phyloP scores from a whole-genome alignment of 2,888 invertebrate species.

The Dysmachus trigonus region DNA sequence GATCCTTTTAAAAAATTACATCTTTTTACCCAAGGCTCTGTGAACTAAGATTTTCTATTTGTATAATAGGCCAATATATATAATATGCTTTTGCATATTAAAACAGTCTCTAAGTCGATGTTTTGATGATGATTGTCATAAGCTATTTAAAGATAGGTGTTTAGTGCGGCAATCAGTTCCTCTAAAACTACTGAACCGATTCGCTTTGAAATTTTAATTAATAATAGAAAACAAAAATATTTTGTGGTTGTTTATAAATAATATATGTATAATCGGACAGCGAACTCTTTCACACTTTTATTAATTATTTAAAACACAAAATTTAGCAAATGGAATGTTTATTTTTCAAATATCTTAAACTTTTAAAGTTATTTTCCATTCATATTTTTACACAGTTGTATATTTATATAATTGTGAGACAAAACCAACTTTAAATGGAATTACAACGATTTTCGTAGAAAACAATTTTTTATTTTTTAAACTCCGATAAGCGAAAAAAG shows the following conservation, averaged over 20 bases:
- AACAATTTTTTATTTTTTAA: neutral
- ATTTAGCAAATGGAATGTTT: slow-evolving; percentile 21
- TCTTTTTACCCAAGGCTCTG: too few relatives aligned
- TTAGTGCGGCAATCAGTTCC: neutral
- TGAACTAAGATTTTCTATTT: too few relatives aligned
- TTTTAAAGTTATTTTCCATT: neutral
- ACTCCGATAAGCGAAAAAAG: neutral
- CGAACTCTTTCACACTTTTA: too few relatives aligned
- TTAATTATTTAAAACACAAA: neutral
- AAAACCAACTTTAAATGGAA: neutral
- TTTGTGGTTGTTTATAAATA: too few relatives aligned
- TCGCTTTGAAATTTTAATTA: too few relatives aligned
- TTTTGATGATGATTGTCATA: neutral
- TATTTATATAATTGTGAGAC: neutral
- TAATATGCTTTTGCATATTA: too few relatives aligned
- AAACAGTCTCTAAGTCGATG: neutral
- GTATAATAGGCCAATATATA: too few relatives aligned
- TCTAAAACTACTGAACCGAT: neutral
- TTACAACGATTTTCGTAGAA: slow-evolving; percentile 11
- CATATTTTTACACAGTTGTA: neutral
- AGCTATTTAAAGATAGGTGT: neutral
- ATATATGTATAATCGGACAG: too few relatives aligned
- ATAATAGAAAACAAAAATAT: too few relatives aligned
- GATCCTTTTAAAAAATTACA: too few relatives aligned
- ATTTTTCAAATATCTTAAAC: slow-evolving; percentile 8